Evolutionary conservation across 2,888 invertebrate species (phyloP).

Genomic region (Philhelius pedissequus): DNA sequence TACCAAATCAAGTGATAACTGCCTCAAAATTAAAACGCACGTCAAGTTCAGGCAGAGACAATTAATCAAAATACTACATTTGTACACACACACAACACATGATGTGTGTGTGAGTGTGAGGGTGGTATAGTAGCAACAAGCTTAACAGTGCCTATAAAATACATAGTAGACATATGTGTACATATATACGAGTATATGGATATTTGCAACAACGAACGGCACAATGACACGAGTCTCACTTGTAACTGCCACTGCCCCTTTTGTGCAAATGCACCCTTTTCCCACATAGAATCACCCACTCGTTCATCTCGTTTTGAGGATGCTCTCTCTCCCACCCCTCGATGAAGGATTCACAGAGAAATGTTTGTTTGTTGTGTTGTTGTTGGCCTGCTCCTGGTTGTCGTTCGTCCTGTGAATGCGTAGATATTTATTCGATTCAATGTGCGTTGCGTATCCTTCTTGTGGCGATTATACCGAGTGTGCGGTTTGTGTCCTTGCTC

Average conservation of each 20-base stretch:
- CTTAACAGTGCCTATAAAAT: not conserved
- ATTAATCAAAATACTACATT: slow-evolving; percentile 68
- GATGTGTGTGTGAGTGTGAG: not conserved
- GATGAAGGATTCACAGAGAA: slow-evolving; percentile 20
- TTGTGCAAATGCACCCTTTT: slow-evolving; percentile 17
- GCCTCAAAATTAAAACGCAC: slow-evolving; percentile 69
- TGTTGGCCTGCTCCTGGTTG: not conserved
- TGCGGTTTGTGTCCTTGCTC: slow-evolving; percentile 46
- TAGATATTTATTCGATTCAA: slow-evolving; percentile 24
- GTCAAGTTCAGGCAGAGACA: slow-evolving; percentile 67
- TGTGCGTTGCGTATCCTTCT: slow-evolving; percentile 37
- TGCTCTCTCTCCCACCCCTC: too few species aligned
- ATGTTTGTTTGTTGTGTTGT: slow-evolving; percentile 20
- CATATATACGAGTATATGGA: not conserved
- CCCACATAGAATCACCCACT: not conserved
- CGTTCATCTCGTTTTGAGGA: not conserved
- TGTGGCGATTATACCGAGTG: not conserved
- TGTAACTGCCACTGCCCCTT: slow-evolving; percentile 54
- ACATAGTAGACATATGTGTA: not conserved
- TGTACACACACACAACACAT: slow-evolving; percentile 34
- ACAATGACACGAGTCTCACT: slow-evolving; percentile 59
- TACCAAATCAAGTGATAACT: slow-evolving; percentile 69
- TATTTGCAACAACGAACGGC: slow-evolving; percentile 25
- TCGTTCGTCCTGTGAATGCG: not conserved
- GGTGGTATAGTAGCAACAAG: slow-evolving; percentile 39